phyloP scores from a whole-genome alignment of 1,140 invertebrate genomes.

The Trinorchestia longiramus region DNA sequence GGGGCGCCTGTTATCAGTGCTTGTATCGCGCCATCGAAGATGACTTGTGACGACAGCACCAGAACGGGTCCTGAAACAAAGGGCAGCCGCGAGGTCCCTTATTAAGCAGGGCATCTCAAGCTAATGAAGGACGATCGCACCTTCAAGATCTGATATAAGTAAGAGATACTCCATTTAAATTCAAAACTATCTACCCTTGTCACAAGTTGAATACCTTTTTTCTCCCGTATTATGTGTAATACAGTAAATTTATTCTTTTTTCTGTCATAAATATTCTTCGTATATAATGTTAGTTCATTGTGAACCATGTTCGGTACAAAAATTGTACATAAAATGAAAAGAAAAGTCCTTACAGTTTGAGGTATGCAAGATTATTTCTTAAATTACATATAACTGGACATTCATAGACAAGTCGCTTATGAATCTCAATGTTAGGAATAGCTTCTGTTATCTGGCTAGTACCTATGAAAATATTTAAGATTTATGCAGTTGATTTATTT shows the following conservation, averaged over 20 bases:
- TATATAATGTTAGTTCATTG: neutral
- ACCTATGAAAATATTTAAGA: neutral
- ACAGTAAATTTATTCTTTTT: neutral
- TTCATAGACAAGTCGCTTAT: neutral
- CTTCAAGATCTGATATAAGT: neutral
- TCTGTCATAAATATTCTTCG: neutral
- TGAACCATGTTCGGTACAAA: neutral
- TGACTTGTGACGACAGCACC: conserved; percentile 40
- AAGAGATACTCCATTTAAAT: conserved; percentile 32
- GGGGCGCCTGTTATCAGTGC: neutral
- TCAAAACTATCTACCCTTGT: conserved; percentile 22
- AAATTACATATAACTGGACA: neutral
- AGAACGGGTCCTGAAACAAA: conserved; percentile 37
- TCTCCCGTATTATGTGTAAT: neutral
- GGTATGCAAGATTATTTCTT: neutral
- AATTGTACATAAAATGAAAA: neutral
- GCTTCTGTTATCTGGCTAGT: neutral
- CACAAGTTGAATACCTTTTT: neutral
- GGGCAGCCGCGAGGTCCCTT: conserved; percentile 11
- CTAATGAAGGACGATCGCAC: conserved; percentile 42
- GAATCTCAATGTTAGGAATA: neutral
- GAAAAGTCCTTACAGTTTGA: neutral
- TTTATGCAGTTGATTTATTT: too few relatives aligned
- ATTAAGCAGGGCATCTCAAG: conserved; percentile 10
- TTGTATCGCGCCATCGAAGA: conserved; percentile 16